Conservation (phyloP, 2,888 invertebrate species). For the Tachina grossa region DNA sequence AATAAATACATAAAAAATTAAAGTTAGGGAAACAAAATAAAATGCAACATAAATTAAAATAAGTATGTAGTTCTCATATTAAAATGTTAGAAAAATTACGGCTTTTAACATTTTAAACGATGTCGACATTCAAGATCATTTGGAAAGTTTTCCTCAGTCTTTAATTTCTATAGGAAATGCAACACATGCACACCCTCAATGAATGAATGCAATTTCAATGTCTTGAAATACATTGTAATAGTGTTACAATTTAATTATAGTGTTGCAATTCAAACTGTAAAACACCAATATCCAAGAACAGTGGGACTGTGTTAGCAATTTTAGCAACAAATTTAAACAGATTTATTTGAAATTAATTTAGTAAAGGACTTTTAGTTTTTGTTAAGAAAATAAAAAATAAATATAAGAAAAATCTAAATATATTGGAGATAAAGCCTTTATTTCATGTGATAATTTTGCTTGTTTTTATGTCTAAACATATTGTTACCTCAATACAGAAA, state of each 20-base stretch:
- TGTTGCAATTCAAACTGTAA: conserved; percentile 35
- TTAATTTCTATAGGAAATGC: conserved; percentile 46
- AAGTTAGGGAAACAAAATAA: background rate
- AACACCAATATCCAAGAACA: conserved; percentile 1
- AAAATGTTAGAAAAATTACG: conserved; percentile 63
- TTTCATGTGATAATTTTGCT: too few relatives aligned
- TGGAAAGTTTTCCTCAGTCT: conserved; percentile 55
- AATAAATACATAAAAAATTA: background rate
- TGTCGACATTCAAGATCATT: conserved; percentile 62
- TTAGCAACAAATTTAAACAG: background rate
- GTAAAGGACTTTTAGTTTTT: too few relatives aligned
- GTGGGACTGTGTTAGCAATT: background rate
- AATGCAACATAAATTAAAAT: conserved; percentile 32
- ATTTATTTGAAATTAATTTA: background rate
- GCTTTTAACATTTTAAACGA: conserved; percentile 67
- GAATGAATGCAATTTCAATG: background rate
- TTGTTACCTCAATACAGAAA: too few relatives aligned
- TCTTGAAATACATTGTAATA: conserved; percentile 43
- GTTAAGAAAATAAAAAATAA: too few relatives aligned
- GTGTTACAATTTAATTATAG: conserved; percentile 69
- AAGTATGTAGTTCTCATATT: conserved; percentile 40
- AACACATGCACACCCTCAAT: background rate
- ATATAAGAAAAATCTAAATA: too few relatives aligned
- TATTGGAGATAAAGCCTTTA: too few relatives aligned
- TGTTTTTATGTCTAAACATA: too few relatives aligned